Evolutionary conservation across 64 coral and sea anemone genomes (phyloP), one percentile per base, ranked within the genome.

Genomic region (Anthopleura sola): DNA sequence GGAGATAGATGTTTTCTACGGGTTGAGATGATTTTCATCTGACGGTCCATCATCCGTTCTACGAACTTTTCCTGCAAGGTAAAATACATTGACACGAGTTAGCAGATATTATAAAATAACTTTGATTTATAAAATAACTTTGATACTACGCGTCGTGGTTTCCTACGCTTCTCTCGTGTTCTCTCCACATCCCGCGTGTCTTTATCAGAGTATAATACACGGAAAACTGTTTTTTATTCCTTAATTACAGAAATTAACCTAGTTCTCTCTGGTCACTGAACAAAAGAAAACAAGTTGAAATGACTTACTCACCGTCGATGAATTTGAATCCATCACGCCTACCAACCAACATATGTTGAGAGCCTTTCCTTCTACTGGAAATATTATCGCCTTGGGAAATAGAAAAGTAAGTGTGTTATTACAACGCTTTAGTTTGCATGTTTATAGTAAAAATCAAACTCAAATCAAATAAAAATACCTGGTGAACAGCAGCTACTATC

Each of bases 321-420:
- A 21, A 48, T 79, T 37, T 18, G 92, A 83, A 48, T 98, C 92
- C 37, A 98, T 33, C 66, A 94, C 84, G 89, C 92, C 94, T 75
- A 98, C 91, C 29, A 94, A 80, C 96, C 96, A 98, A 29, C 58
- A 90, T 23, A 98, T 94, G 81, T 94, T 98, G 6, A 98, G 58
- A n/a, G 88, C 40, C 54, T 94, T 98, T 36, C 89, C 87, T 23
- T 98, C 96, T 2, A 92, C 71, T 69, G 88, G 86, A 87, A 91
- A 94, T 48, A 90, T 91, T 23, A 86, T 93, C 5, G 92, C 91
- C 95, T 98, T 71, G 76, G 40, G 26, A 11, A 84, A 14, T 36
- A 7, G 12, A 36, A 20, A 40, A n/a, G 38, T 18, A 36, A 23
- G 12, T 17, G 29, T 26, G 37, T 77, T 17, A 36, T 13, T 5